Percentiles rank a stretch among this genome's conserved stretches.
Evolutionary conservation across 2,888 invertebrate species (phyloP).

Genomic region (Amiota minor): DNA sequence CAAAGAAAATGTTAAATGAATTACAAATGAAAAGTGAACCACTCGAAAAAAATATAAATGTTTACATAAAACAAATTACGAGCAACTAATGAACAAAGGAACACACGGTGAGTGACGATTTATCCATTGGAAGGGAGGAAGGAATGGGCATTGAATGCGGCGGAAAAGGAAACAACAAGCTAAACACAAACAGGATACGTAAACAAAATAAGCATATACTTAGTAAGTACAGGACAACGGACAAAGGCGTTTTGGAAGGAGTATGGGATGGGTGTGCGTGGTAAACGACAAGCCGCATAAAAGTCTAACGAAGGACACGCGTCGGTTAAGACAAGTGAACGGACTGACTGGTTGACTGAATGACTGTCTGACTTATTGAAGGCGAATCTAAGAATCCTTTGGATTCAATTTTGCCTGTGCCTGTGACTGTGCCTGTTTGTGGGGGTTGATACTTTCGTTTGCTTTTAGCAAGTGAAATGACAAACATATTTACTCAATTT

Average conservation of each 20-base stretch:
- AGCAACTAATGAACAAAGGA: slow-evolving; percentile 25
- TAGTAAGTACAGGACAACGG: background rate
- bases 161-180: slow-evolving; percentile 54
- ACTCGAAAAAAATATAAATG: slow-evolving; percentile 38
- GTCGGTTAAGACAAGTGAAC: slow-evolving; percentile 31
- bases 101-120: slow-evolving; percentile 31
- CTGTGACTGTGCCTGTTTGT: too few relatives aligned
- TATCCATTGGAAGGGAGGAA: slow-evolving; percentile 36
- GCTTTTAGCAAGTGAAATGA: slow-evolving; percentile 63
- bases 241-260: slow-evolving; percentile 30
- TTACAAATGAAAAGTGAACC: slow-evolving; percentile 17
- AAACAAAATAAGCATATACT: slow-evolving; percentile 33
- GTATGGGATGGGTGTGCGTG: background rate
- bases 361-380: background rate
- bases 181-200: slow-evolving; percentile 48
- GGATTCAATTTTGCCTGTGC: too few relatives aligned
- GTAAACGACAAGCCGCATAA: slow-evolving; percentile 61
- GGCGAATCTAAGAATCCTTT: too few relatives aligned
- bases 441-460: slow-evolving; percentile 48
- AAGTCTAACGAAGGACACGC: slow-evolving; percentile 65
- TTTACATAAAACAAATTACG: slow-evolving; percentile 66
- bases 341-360: background rate
- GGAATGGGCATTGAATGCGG: slow-evolving; percentile 28
- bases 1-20: background rate
- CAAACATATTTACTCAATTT: slow-evolving; percentile 72